Conservation (phyloP, 1,140 invertebrate species). For the Drosophila malerkotliana region DNA sequence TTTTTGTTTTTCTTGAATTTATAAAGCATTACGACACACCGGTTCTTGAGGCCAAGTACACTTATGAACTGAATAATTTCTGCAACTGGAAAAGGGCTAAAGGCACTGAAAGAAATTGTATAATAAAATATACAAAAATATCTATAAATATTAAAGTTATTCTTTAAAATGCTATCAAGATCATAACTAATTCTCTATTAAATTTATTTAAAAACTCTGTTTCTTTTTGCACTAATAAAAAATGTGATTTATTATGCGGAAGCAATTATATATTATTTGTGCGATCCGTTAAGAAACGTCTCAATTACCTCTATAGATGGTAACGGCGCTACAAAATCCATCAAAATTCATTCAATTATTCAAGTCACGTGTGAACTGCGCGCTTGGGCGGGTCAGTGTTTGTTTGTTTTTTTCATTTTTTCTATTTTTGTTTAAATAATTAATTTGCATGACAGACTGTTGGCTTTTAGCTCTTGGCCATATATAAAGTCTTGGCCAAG, state of each 20-base stretch:
- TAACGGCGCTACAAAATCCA: neutral
- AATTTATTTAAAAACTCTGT: neutral
- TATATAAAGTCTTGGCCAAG: conserved; percentile 1
- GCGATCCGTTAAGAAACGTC: conserved; percentile 12
- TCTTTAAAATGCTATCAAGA: neutral
- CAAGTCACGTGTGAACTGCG: conserved; percentile 48
- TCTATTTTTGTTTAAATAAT: conserved; percentile 17
- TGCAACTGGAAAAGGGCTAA: neutral
- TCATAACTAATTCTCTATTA: neutral
- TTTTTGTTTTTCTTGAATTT: neutral
- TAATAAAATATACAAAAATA: neutral
- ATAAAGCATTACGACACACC: neutral
- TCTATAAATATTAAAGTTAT: no score
- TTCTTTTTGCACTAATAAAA: neutral
- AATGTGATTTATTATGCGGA: conserved; percentile 22
- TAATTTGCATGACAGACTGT: conserved; percentile 4
- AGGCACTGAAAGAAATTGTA: neutral
- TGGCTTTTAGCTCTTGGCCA: neutral
- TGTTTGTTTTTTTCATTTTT: neutral
- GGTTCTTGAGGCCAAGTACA: neutral
- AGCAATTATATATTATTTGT: conserved; percentile 3
- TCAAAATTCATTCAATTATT: conserved; percentile 33
- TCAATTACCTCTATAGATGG: conserved; percentile 23
- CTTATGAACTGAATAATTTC: conserved; percentile 3
- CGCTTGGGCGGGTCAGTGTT: conserved; percentile 17